Conservation (phyloP, 1,140 invertebrate genomes). For the Drosophila parabipectinata region DNA sequence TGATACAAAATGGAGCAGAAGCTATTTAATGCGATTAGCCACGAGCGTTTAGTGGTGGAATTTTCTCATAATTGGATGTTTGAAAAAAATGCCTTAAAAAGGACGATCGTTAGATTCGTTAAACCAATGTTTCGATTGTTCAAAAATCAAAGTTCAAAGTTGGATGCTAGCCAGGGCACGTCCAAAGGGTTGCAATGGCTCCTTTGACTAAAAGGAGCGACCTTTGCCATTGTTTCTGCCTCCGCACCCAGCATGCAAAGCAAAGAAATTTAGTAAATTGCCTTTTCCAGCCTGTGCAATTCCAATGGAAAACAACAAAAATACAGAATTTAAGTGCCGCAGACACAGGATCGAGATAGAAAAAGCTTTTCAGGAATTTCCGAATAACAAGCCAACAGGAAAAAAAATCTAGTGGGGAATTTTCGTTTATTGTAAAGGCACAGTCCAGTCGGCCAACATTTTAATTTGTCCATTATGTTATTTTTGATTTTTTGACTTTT, state of each 20-base stretch:
- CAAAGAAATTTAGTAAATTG: slow-evolving; percentile 37
- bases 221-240: slow-evolving; percentile 19
- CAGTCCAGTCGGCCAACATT: slow-evolving; percentile 43
- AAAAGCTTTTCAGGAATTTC: slow-evolving; percentile 27
- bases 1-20: slow-evolving; percentile 17
- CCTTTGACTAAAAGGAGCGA: slow-evolving; percentile 13
- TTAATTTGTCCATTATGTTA: slow-evolving; percentile 73
- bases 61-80: not conserved
- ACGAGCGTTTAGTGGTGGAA: slow-evolving; percentile 2
- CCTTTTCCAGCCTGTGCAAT: slow-evolving; percentile 44
- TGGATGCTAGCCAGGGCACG: not conserved
- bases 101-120: not conserved
- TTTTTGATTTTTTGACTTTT: slow-evolving; percentile 73
- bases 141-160: slow-evolving; percentile 2
- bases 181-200: not conserved
- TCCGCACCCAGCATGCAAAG: slow-evolving; percentile 32
- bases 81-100: not conserved
- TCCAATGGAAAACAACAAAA: slow-evolving; percentile 58
- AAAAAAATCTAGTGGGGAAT: slow-evolving; percentile 61
- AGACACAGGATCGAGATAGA: slow-evolving; percentile 36
- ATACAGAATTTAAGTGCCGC: slow-evolving; percentile 44
- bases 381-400: slow-evolving; percentile 17
- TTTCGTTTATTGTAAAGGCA: slow-evolving; percentile 33
- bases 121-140: not conserved
- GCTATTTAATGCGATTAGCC: slow-evolving; percentile 68